These are phyloP conservation scores for Bombyx mandarina DNA, from an alignment of 1,140 invertebrate species.

Conservation along the genomic window DNA sequence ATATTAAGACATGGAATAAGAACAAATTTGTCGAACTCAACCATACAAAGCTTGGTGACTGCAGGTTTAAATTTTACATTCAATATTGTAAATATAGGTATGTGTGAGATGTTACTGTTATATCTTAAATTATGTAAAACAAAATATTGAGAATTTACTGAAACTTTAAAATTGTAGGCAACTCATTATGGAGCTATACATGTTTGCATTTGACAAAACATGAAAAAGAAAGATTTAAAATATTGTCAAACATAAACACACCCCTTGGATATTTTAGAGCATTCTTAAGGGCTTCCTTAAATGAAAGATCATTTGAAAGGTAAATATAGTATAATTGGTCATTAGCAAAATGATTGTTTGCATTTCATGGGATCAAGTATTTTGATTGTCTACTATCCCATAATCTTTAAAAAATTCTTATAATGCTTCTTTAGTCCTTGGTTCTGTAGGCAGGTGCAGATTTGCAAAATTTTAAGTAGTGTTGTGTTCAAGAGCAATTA, in stretches of 20 bases:
- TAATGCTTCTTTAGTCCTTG: no score
- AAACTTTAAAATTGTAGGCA: slow-evolving; percentile 48
- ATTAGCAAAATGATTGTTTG: neutral
- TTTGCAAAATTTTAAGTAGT: no score
- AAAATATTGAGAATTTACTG: neutral
- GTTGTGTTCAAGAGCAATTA: no score
- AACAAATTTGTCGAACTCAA: slow-evolving; percentile 58
- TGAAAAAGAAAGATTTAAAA: slow-evolving; percentile 87
- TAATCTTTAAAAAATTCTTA: no score
- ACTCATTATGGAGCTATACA: slow-evolving; percentile 79
- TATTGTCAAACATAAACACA: slow-evolving; percentile 85
- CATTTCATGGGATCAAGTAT: no score
- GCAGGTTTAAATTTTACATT: slow-evolving; percentile 69
- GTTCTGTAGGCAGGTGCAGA: no score
- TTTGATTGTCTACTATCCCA: no score
- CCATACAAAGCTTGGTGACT: slow-evolving; percentile 57
- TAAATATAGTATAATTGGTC: slow-evolving; percentile 41
- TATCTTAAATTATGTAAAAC: no score
- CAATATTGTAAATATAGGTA: slow-evolving; percentile 65
- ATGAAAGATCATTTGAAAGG: slow-evolving; percentile 90
- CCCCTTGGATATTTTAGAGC: slow-evolving; percentile 87
- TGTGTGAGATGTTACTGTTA: slow-evolving; percentile 27
- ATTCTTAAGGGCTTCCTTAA: slow-evolving; percentile 88
- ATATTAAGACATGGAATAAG: slow-evolving; percentile 80
- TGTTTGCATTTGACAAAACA: slow-evolving; percentile 85